Percentiles rank a stretch among this genome's conserved stretches.
Conservation (phyloP, 2,113 vertebrate species). For the Dicerorhinus sumatrensis region DNA sequence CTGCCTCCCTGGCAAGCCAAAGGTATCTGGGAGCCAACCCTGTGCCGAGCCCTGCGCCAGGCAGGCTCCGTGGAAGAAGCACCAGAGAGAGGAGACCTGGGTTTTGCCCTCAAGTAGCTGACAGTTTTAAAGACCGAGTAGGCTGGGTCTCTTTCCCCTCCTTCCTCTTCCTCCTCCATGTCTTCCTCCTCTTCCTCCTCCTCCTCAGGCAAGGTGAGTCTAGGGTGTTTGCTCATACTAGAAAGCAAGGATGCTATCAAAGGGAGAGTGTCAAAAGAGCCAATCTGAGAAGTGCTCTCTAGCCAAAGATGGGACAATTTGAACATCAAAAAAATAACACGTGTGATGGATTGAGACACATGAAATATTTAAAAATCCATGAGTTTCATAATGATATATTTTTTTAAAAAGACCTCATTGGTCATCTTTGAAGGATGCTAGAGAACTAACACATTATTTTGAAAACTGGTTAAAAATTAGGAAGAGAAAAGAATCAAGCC, state of each 20-base stretch:
- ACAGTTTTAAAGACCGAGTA: background rate
- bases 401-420: background rate
- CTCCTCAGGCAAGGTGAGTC: background rate
- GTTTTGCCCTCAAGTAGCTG: background rate
- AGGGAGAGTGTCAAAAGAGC: background rate
- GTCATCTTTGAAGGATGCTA: background rate
- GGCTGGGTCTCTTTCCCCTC: background rate
- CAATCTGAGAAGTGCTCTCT: background rate
- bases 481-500: background rate
- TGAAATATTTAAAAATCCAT: background rate
- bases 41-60: background rate
- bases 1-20: background rate
- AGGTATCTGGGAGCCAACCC: background rate
- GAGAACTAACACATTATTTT: constrained; percentile 11
- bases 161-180: background rate
- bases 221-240: background rate
- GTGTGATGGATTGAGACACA: background rate
- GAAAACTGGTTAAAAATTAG: constrained; percentile 27
- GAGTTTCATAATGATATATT: background rate
- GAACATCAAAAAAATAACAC: background rate
- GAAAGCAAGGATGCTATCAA: background rate
- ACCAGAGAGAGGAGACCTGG: background rate
- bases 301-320: background rate
- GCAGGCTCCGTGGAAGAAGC: background rate
- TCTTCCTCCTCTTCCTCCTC: background rate